These are phyloP conservation scores for Sminthurinus signatus DNA, from an alignment of 1,140 invertebrate genomes.

Conservation along the genomic window DNA sequence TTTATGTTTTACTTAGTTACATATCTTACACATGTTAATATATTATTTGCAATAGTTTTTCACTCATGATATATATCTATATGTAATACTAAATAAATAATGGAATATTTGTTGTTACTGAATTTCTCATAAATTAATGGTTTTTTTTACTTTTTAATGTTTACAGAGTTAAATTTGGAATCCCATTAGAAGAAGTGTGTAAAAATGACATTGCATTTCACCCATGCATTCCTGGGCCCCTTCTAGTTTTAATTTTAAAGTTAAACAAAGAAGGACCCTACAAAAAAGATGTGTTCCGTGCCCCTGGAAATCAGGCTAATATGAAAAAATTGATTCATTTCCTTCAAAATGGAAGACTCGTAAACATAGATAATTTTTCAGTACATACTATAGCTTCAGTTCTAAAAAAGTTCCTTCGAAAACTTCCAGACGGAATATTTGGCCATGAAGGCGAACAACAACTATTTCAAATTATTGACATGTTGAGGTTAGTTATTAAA, in stretches of 20 bases:
- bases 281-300: constrained; percentile 87
- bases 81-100: neutral
- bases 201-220: constrained; percentile 89
- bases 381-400: constrained; percentile 98
- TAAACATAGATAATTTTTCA: constrained; percentile 96
- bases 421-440: constrained; percentile 94
- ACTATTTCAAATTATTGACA: constrained; percentile 79
- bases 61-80: neutral
- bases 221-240: too few relatives aligned
- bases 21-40: neutral
- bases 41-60: neutral
- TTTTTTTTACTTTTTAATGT: neutral
- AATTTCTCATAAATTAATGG: too few relatives aligned
- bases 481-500: constrained; percentile 48
- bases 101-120: constrained; percentile 11
- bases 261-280: constrained; percentile 84
- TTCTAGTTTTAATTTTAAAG: constrained; percentile 85
- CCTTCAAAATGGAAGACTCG: constrained; percentile 82
- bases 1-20: neutral
- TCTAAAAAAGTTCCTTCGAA: constrained; percentile 94
- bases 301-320: constrained; percentile 86
- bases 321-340: constrained; percentile 96
- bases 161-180: constrained; percentile 80
- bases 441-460: constrained; percentile 79
- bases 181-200: constrained; percentile 79